Evolutionary conservation across 2,888 invertebrate genomes (phyloP).

Genomic region (Eremobia ochroleuca): DNA sequence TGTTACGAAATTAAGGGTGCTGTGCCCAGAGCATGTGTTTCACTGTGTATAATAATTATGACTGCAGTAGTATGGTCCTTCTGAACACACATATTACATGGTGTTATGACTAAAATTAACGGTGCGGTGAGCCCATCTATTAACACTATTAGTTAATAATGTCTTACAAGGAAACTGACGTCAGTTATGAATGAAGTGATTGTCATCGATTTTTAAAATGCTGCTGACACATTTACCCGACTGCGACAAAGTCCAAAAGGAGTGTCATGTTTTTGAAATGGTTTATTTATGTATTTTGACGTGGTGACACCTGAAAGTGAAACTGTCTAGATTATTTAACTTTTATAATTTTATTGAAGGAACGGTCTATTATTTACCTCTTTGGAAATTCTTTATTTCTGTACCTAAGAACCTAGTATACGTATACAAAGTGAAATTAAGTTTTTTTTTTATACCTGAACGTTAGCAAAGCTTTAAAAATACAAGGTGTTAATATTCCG

Average conservation of each 20-base stretch:
- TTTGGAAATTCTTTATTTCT: neutral
- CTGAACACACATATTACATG: constrained; percentile 2
- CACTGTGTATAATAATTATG: neutral
- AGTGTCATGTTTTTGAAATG: neutral
- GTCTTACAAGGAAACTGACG: constrained; percentile 61
- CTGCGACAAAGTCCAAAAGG: neutral
- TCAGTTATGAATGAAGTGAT: constrained; percentile 59
- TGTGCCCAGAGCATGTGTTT: neutral
- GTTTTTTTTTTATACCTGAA: neutral
- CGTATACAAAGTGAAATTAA: neutral
- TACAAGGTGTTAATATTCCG: neutral
- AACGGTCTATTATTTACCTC: neutral
- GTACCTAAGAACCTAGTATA: neutral
- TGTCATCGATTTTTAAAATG: constrained; percentile 36
- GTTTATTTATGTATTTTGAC: neutral
- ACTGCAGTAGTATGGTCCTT: constrained; percentile 12
- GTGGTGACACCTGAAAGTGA: neutral
- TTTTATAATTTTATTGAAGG: neutral
- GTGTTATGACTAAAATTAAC: constrained; percentile 15
- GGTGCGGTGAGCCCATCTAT: constrained; percentile 29
- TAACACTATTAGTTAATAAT: constrained; percentile 57
- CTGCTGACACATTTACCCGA: constrained; percentile 10
- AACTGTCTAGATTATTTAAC: too few relatives aligned
- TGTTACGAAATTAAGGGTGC: too few relatives aligned
- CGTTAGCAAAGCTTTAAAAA: neutral